Conservation (phyloP, 2,113 vertebrate genomes). For the Ciconia maguari region DNA sequence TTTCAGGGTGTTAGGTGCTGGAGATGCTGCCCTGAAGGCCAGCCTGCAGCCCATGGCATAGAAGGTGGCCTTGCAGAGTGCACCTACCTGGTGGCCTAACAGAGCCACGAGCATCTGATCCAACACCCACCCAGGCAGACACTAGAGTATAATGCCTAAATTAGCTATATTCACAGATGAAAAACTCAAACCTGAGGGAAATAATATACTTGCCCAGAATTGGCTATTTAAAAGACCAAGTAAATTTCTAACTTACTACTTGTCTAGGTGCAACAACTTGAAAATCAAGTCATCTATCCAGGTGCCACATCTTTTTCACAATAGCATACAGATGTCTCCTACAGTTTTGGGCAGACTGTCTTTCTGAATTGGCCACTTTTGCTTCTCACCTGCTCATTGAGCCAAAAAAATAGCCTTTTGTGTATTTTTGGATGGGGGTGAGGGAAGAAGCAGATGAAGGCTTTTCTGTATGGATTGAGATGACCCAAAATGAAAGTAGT, state of each 20-base stretch:
- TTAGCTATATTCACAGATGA: not conserved
- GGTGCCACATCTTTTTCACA: not conserved
- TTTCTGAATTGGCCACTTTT: not conserved
- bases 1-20: not conserved
- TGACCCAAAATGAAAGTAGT: not conserved
- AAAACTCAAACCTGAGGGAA: not conserved
- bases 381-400: not conserved
- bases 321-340: not conserved
- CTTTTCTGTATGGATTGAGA: not conserved
- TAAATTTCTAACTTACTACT: not conserved
- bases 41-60: not conserved
- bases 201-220: not conserved
- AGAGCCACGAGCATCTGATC: not conserved
- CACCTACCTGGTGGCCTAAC: not conserved
- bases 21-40: not conserved
- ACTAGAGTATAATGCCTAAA: not conserved
- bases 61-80: not conserved
- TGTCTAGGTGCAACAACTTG: not conserved
- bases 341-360: not conserved
- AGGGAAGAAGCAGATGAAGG: not conserved
- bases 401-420: not conserved
- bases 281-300: not conserved
- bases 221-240: not conserved
- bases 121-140: not conserved
- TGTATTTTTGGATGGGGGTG: not conserved